phyloP scores from a whole-genome alignment of 2,888 invertebrate genomes.

The Amorpha juglandis region DNA sequence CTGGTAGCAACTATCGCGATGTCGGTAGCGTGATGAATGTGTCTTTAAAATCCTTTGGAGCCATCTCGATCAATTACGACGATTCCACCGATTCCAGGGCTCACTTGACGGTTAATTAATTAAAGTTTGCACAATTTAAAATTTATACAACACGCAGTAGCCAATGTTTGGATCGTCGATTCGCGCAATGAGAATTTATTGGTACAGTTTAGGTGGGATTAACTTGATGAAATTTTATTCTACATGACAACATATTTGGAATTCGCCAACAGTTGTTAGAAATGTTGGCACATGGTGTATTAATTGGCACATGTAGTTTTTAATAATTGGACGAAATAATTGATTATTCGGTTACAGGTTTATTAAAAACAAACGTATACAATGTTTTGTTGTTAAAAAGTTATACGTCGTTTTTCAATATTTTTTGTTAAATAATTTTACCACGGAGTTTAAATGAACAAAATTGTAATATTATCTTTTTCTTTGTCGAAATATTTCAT shows the following conservation, averaged over 20 bases:
- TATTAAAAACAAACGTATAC: too few species aligned
- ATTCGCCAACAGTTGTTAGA: neutral
- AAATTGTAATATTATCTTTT: too few species aligned
- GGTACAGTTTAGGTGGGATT: slow-evolving; percentile 16
- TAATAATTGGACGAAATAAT: neutral
- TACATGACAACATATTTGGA: neutral
- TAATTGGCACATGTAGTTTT: neutral
- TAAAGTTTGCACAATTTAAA: slow-evolving; percentile 29
- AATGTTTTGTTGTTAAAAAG: too few species aligned
- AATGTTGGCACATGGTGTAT: neutral
- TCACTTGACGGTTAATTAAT: slow-evolving; percentile 41
- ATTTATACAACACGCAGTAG: slow-evolving; percentile 28
- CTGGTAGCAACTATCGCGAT: neutral
- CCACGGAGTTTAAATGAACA: too few species aligned
- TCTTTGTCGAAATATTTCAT: too few species aligned
- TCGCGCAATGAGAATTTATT: slow-evolving; percentile 23
- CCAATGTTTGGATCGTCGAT: slow-evolving; percentile 14
- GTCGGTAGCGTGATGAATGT: slow-evolving; percentile 12
- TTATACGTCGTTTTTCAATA: too few species aligned
- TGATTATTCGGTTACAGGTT: too few species aligned
- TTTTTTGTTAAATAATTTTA: too few species aligned
- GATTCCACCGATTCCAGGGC: slow-evolving; percentile 38
- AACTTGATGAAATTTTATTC: slow-evolving; percentile 13
- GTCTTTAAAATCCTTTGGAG: slow-evolving; percentile 36
- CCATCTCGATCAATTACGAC: slow-evolving; percentile 49